Conservation (phyloP, 2,797 vertebrate species). For the Urophycis tenuis region DNA sequence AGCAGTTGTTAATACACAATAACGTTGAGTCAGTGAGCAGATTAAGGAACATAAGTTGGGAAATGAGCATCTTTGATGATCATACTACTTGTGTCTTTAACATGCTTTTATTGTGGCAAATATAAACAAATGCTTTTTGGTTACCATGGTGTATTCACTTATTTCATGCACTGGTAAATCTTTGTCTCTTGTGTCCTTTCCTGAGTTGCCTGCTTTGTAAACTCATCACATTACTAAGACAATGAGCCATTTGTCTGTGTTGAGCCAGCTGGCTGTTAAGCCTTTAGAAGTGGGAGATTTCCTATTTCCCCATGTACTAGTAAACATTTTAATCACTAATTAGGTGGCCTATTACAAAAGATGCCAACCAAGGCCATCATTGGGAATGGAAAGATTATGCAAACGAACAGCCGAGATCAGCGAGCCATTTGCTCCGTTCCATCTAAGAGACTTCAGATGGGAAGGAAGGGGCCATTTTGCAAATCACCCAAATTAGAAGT, state of each 20-base stretch:
- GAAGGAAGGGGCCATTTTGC: slow-evolving; percentile 54
- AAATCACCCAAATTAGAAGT: slow-evolving; percentile 60
- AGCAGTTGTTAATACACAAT: neutral
- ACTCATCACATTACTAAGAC: slow-evolving; percentile 60
- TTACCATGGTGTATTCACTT: slow-evolving; percentile 17
- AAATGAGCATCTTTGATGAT: neutral
- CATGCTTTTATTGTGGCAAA: slow-evolving; percentile 30
- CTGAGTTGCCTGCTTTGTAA: slow-evolving; percentile 29
- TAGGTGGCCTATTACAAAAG: slow-evolving; percentile 56
- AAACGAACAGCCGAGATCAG: slow-evolving; percentile 40
- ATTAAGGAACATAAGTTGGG: neutral
- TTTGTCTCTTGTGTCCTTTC: slow-evolving; percentile 5
- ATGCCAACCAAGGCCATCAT: slow-evolving; percentile 56
- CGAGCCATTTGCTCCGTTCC: slow-evolving; percentile 47
- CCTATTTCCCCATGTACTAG: slow-evolving; percentile 48
- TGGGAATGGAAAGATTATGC: slow-evolving; percentile 67
- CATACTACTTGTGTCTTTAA: neutral
- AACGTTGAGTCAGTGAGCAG: neutral
- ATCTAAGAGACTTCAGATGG: slow-evolving; percentile 55
- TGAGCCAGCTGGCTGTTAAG: slow-evolving; percentile 31
- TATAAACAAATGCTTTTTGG: slow-evolving; percentile 3
- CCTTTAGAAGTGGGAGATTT: slow-evolving; percentile 36
- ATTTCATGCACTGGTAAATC: slow-evolving; percentile 46
- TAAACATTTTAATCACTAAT: slow-evolving; percentile 73
- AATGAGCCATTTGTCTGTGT: slow-evolving; percentile 43